These are phyloP conservation scores for Narcine bancroftii DNA, from an alignment of 2,113 vertebrate genomes.

Conservation along the genomic window DNA sequence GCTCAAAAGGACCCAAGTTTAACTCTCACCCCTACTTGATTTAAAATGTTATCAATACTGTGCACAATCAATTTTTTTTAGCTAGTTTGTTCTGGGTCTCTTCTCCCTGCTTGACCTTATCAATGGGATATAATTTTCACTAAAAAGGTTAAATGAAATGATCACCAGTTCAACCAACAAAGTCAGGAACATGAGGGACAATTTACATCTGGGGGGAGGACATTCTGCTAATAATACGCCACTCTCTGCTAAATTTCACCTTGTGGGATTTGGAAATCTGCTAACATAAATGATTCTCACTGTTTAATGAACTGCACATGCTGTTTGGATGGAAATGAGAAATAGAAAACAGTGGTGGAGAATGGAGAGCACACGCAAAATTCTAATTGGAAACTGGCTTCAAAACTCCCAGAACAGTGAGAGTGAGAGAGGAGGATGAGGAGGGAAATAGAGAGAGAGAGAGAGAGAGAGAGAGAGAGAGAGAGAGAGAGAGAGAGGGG, in stretches of 20 bases:
- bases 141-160: background rate
- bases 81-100: background rate
- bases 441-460: slow-evolving; percentile 43
- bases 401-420: slow-evolving; percentile 16
- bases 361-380: slow-evolving; percentile 37
- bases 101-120: background rate
- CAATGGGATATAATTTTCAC: background rate
- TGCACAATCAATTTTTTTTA: background rate
- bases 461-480: slow-evolving; percentile 39
- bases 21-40: background rate
- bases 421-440: slow-evolving; percentile 41
- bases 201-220: background rate
- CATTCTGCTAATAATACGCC: background rate
- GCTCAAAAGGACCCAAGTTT: background rate
- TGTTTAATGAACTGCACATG: slow-evolving; percentile 1
- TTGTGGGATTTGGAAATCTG: background rate
- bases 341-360: slow-evolving; percentile 36
- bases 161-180: background rate
- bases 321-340: slow-evolving; percentile 31
- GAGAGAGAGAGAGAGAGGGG: slow-evolving; percentile 42
- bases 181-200: background rate
- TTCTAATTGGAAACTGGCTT: slow-evolving; percentile 24
- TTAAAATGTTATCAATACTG: background rate
- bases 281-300: background rate
- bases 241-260: background rate